These are phyloP conservation scores for Suillia variegata DNA, from an alignment of 2,888 invertebrate species.

Conservation along the genomic window DNA sequence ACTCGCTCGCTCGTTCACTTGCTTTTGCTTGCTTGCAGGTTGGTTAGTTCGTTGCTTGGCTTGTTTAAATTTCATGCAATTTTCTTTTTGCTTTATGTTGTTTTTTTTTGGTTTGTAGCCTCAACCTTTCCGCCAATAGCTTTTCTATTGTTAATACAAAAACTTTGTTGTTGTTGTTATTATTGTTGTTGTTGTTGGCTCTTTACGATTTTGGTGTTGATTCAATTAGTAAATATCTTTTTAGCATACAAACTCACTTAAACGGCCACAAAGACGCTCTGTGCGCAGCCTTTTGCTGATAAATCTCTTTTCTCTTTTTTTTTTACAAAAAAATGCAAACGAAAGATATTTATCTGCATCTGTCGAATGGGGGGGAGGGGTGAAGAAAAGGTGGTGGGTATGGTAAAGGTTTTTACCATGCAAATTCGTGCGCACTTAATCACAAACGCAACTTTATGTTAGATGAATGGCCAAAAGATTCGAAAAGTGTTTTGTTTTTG, in stretches of 20 bases:
- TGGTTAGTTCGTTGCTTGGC: too few species aligned
- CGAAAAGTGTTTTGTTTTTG: too few species aligned
- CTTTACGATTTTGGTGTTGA: slow-evolving; percentile 60
- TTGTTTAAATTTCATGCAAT: too few species aligned
- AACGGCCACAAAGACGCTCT: not conserved
- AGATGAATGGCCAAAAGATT: too few species aligned
- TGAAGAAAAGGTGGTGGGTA: not conserved
- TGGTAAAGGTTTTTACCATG: not conserved
- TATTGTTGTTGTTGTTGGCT: slow-evolving; percentile 49
- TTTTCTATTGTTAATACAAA: too few species aligned
- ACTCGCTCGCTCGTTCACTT: too few species aligned
- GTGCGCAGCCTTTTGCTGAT: not conserved
- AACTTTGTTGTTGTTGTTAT: slow-evolving; percentile 9
- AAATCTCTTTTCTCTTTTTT: not conserved
- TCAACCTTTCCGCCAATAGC: too few species aligned
- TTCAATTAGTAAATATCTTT: slow-evolving; percentile 59
- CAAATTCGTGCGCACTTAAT: not conserved
- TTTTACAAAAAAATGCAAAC: not conserved
- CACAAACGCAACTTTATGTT: not conserved
- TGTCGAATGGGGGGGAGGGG: not conserved
- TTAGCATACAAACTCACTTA: not conserved
- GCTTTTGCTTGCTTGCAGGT: too few species aligned
- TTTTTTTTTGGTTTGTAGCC: too few species aligned
- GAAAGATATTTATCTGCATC: not conserved
- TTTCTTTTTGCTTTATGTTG: too few species aligned